phyloP scores from a whole-genome alignment of 2,797 vertebrate genomes.

The Periophthalmus magnuspinnatus region DNA sequence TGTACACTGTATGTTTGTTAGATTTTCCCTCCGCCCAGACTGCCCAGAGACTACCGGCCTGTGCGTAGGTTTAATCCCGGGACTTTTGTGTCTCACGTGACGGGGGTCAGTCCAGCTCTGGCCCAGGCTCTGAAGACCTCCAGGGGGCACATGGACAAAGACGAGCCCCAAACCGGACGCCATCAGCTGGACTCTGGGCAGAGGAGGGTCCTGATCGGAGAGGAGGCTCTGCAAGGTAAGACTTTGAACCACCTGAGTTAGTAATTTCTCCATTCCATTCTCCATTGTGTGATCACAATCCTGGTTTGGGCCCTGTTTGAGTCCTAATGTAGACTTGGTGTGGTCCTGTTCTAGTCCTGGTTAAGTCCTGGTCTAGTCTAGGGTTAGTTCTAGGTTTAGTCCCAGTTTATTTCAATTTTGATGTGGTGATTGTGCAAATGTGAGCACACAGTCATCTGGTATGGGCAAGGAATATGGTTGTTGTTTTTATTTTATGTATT shows the following conservation, averaged over 20 bases:
- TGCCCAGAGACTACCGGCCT: slow-evolving; percentile 87
- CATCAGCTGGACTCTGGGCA: slow-evolving; percentile 83
- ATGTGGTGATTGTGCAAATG: too few species aligned
- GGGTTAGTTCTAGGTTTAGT: too few species aligned
- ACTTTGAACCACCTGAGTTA: too few species aligned
- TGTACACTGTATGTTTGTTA: slow-evolving; percentile 36
- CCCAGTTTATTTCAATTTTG: too few species aligned
- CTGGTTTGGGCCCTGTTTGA: too few species aligned
- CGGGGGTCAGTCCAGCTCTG: slow-evolving; percentile 70
- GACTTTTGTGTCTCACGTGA: slow-evolving; percentile 56
- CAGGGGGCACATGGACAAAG: slow-evolving; percentile 74
- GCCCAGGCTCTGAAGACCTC: slow-evolving; percentile 78
- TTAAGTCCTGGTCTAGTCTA: too few species aligned
- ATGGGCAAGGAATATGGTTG: too few species aligned
- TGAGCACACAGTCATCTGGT: too few species aligned
- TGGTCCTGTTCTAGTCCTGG: too few species aligned
- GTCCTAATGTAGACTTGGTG: too few species aligned
- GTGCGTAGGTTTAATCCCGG: slow-evolving; percentile 85
- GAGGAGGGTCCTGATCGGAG: slow-evolving; percentile 83
- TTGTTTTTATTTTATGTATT: too few species aligned
- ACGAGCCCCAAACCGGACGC: slow-evolving; percentile 67
- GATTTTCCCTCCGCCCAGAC: slow-evolving; percentile 83
- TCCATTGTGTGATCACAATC: too few species aligned
- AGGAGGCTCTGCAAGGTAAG: slow-evolving; percentile 81
- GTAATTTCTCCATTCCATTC: background rate